These are phyloP conservation scores for Melipona beecheii DNA, from an alignment of 2,888 invertebrate genomes.

Conservation along the genomic window DNA sequence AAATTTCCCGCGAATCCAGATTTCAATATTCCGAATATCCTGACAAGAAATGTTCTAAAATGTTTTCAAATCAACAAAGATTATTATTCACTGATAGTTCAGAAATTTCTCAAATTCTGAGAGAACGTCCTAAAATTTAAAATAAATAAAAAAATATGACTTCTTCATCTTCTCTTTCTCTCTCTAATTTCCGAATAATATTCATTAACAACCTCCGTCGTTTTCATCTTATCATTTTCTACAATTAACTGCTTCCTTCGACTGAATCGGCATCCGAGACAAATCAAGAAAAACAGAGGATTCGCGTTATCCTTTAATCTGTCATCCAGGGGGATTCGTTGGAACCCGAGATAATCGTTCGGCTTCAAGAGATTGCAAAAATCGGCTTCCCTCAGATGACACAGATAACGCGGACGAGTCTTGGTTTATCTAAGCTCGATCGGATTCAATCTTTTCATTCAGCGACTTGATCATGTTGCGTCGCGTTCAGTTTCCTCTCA, in stretches of 20 bases:
- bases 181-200: too few relatives aligned
- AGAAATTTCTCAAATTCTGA: too few relatives aligned
- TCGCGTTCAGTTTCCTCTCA: conserved; percentile 23
- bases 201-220: too few relatives aligned
- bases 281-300: neutral
- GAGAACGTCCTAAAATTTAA: too few relatives aligned
- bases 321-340: conserved; percentile 4
- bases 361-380: neutral
- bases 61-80: too few relatives aligned
- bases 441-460: conserved; percentile 11
- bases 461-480: conserved; percentile 1
- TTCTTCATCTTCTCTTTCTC: too few relatives aligned
- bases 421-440: conserved; percentile 21
- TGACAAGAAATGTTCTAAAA: too few relatives aligned
- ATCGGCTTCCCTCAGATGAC: conserved; percentile 11
- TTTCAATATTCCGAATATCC: too few relatives aligned
- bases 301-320: neutral
- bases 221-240: neutral
- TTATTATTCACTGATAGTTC: too few relatives aligned
- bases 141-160: too few relatives aligned
- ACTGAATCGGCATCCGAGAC: neutral
- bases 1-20: too few relatives aligned
- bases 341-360: conserved; percentile 5
- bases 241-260: neutral
- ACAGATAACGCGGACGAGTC: conserved; percentile 15